Evolutionary conservation across 2,888 invertebrate species (phyloP), one percentile per base, ranked within the genome.

Genomic region (Plagodis pulveraria): DNA sequence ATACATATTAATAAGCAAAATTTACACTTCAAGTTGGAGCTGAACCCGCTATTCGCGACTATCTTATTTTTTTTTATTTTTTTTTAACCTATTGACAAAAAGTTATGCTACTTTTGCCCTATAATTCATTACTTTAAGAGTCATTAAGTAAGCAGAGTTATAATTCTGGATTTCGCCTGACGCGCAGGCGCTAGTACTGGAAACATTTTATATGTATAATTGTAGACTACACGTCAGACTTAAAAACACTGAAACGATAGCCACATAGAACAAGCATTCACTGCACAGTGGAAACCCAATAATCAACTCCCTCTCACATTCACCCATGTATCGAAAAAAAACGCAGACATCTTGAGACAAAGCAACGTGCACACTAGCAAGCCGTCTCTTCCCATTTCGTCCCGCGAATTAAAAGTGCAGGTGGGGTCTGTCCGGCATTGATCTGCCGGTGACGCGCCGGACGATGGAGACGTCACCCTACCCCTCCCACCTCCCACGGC

Each of bases 361-460:
- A 76, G 73, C 67, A 64, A 57, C 51, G 66, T 69, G 70, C 71
- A 71, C 72, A 72, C 71, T 63, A 53, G 63, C 65, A 49, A 54
- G 50, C 43, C 59, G 53, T 58, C 62, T 62, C 68, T 62, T 67
- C 71, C 72, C 66, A 67, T 66, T 66, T 51, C 50, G 64, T 66
- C 64, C 63, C 64, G 56, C 68, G 86, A 88, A 84, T 89, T 90
- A 92, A 91, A 92, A 91, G 85, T 91, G 88, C 91, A 93, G 90
- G 91, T 92, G 89, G 88, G 83, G 83, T 73, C 77, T 83, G 87
- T 87, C 86, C 87, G 73, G 89, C 89, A 89, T 91, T 91, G 92
- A 91, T 91, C 91, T 89, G 89, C 77, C 83, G 81, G 76, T 88
- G 86, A 84, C 84, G 82, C 77, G 81, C 76, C 80, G 83, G 84